Base-by-base conservation (phyloP, 2,797 vertebrate genomes). In the Bovichtus variegatus region DNA sequence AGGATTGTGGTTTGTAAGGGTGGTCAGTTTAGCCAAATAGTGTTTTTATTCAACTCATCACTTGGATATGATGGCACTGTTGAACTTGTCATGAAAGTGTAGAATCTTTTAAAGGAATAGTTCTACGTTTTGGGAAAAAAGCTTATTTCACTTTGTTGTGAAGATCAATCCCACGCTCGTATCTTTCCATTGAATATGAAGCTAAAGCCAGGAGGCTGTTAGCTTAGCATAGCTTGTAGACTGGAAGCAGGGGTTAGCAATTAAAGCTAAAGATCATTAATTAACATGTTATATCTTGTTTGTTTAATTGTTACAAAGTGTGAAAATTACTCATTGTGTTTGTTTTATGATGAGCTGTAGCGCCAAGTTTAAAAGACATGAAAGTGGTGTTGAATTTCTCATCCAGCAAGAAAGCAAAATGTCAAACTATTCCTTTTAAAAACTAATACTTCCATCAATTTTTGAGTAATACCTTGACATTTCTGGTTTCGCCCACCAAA, bases 1-100 rank as follows among this genome's bases (percentile, higher is more conserved):
- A 76, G 57, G 41, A 51, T 54, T 72, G 59, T 36, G 61, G 62
- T 61, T 54, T 41, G 19, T 51, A 21, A 53, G 60, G 41, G 62
- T 53, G 38, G 47, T n/a, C 2, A 18, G 11, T 25, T 59, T 34
- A 57, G 41, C 36, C 13, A 67, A 69, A 70, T 49, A n/a, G n/a
- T n/a, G n/a, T n/a, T n/a, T 49, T n/a, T n/a, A n/a, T 63, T 31
- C 7, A 61, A 50, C 43, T 40, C 27, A 51, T 68, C 11, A 27
- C 18, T 51, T 21, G 18, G 21, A 1, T 58, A 8, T 10, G 23
- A 59, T 5, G 15, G 11, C 12, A 25, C 25, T 34, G 16, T 25
- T n/a, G 13, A 55, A 57, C 41, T 40, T 60, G 19, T 44, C 27
- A n/a, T 21, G 9, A 50, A 36, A 40, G 1, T 27, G 15, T 4